Percentiles rank a stretch among this genome's conserved stretches.
Evolutionary conservation across 2,888 invertebrate genomes (phyloP).

Genomic region (Leptinotarsa haldemani): DNA sequence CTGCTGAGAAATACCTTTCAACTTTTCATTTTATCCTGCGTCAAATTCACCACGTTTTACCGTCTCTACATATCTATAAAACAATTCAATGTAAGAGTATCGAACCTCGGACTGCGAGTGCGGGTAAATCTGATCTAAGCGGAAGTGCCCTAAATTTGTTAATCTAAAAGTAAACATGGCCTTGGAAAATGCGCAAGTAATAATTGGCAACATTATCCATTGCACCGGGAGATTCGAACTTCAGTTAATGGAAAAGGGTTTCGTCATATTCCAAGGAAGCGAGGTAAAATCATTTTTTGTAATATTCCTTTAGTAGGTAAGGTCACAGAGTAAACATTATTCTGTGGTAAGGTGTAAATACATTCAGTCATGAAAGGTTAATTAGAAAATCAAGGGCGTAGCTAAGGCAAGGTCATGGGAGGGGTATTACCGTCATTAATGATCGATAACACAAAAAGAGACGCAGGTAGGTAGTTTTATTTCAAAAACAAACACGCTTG

Average conservation of each 20-base stretch:
- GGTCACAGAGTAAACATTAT: no score
- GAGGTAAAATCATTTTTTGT: conserved; percentile 42
- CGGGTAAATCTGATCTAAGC: neutral
- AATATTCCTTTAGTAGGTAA: neutral
- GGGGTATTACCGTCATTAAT: no score
- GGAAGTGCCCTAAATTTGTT: neutral
- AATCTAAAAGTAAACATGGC: conserved; percentile 28
- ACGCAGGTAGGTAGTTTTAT: no score
- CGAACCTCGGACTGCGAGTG: neutral
- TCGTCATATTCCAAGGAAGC: conserved; percentile 67
- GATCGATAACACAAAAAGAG: no score
- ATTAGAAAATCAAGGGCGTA: no score
- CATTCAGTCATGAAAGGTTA: no score
- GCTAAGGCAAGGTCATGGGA: no score
- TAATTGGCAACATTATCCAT: conserved; percentile 63
- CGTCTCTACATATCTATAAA: no score
- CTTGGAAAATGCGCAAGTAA: conserved; percentile 47
- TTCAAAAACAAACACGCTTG: no score
- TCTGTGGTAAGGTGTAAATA: no score
- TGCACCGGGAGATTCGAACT: conserved; percentile 56
- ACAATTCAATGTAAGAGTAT: no score
- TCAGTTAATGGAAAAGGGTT: conserved; percentile 68
- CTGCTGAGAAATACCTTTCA: no score
- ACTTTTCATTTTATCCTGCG: neutral
- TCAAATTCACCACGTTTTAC: neutral